Conservation (phyloP, 2,888 invertebrate species). For the Sabatieria punctata region DNA sequence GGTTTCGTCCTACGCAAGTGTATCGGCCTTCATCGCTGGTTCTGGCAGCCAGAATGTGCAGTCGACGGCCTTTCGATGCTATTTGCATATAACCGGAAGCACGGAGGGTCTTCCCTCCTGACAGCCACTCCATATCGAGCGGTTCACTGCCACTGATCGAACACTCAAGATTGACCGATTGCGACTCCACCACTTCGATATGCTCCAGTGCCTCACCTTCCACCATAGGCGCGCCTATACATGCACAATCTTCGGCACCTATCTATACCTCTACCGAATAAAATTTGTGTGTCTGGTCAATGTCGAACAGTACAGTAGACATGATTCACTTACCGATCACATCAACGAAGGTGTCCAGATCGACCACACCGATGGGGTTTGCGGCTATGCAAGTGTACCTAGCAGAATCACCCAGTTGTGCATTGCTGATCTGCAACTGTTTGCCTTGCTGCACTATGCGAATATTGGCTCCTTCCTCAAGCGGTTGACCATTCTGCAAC, state of each 20-base stretch:
- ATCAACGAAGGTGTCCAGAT: conserved; percentile 22
- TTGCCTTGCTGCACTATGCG: conserved; percentile 18
- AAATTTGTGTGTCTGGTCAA: background rate
- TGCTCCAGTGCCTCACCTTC: conserved; percentile 14
- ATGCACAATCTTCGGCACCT: no score
- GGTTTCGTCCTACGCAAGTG: conserved; percentile 13
- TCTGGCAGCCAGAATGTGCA: conserved; percentile 7
- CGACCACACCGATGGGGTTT: conserved; percentile 24
- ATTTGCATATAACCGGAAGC: background rate
- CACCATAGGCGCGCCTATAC: conserved; percentile 17
- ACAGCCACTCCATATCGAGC: conserved; percentile 23
- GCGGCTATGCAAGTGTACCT: conserved; percentile 27
- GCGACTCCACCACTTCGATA: conserved; percentile 15
- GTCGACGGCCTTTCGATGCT: conserved; percentile 1
- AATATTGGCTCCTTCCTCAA: conserved; percentile 14
- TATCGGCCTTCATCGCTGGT: conserved; percentile 7
- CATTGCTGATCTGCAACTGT: conserved; percentile 20
- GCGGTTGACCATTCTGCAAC: conserved; percentile 18
- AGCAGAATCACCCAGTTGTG: conserved; percentile 8
- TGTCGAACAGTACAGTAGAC: background rate
- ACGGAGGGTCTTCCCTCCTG: conserved; percentile 17
- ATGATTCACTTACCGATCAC: conserved; percentile 16
- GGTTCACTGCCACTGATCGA: conserved; percentile 14
- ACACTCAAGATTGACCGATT: conserved; percentile 15
- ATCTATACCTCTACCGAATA: no score